Evolutionary conservation across 2,888 invertebrate species (phyloP).

Genomic region (Falcaria lacertinaria): DNA sequence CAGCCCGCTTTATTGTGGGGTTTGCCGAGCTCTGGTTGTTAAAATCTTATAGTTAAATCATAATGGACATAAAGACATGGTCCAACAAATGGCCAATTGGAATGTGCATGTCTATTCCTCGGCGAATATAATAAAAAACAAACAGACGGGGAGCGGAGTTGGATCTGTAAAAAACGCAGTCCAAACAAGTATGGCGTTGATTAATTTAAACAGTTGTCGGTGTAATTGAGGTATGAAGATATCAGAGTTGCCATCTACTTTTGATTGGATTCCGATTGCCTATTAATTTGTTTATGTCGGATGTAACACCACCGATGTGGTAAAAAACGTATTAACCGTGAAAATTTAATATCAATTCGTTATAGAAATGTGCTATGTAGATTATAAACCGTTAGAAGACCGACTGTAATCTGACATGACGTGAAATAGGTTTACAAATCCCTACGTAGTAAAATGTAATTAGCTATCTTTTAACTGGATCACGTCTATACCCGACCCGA

Average conservation of each 20-base stretch:
- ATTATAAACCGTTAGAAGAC: constrained; percentile 5
- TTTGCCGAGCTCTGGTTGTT: too few relatives aligned
- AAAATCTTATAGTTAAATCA: too few relatives aligned
- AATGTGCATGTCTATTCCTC: background rate
- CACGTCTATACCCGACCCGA: constrained; percentile 9
- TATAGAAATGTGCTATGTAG: constrained; percentile 19
- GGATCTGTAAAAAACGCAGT: constrained; percentile 25
- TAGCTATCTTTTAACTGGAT: background rate
- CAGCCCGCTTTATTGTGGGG: too few relatives aligned
- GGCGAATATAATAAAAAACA: background rate
- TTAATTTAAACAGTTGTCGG: constrained; percentile 44
- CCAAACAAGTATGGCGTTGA: constrained; percentile 36
- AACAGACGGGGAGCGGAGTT: background rate
- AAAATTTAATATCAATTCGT: constrained; percentile 34
- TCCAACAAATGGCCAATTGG: background rate
- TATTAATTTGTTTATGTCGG: constrained; percentile 53
- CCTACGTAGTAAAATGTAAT: background rate
- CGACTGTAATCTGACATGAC: constrained; percentile 2
- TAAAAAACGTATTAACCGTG: constrained; percentile 22
- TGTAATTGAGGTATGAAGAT: constrained; percentile 59
- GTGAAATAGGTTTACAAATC: background rate
- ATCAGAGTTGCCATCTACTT: constrained; percentile 53
- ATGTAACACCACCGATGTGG: constrained; percentile 8
- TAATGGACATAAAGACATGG: background rate
- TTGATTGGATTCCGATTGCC: constrained; percentile 61